Conservation (phyloP, 2,888 invertebrate genomes). For the Nemurella pictetii region DNA sequence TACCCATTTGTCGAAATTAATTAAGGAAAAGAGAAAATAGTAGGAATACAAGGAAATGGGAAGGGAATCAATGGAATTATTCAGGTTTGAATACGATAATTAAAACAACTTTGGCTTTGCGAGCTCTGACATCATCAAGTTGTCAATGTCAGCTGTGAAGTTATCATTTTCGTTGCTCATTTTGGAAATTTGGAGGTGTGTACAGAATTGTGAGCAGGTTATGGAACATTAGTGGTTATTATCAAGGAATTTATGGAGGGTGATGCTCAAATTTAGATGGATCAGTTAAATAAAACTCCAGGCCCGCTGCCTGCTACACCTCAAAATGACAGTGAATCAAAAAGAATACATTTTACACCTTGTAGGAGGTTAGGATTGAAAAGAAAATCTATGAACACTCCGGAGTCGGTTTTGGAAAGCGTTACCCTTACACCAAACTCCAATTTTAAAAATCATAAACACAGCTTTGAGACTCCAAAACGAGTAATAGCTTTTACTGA, state of each 20-base stretch:
- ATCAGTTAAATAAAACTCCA: neutral
- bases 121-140: neutral
- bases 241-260: too few relatives aligned
- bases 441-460: constrained; percentile 3
- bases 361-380: constrained; percentile 20
- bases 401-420: neutral
- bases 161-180: too few relatives aligned
- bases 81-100: too few relatives aligned
- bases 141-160: neutral
- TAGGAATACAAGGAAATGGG: too few relatives aligned
- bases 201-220: too few relatives aligned
- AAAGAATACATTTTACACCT: constrained; percentile 11
- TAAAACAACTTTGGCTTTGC: too few relatives aligned
- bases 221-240: too few relatives aligned
- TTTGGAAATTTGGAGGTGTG: too few relatives aligned
- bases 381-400: constrained; percentile 14
- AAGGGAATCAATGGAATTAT: too few relatives aligned
- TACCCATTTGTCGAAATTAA: too few relatives aligned
- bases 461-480: constrained; percentile 11
- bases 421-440: constrained; percentile 9
- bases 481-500: neutral
- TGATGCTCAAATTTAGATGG: neutral
- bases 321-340: neutral
- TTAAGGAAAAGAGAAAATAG: too few relatives aligned
- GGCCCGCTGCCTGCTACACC: neutral